Base-by-base conservation (phyloP, 2,113 vertebrate species). In the Naja naja region DNA sequence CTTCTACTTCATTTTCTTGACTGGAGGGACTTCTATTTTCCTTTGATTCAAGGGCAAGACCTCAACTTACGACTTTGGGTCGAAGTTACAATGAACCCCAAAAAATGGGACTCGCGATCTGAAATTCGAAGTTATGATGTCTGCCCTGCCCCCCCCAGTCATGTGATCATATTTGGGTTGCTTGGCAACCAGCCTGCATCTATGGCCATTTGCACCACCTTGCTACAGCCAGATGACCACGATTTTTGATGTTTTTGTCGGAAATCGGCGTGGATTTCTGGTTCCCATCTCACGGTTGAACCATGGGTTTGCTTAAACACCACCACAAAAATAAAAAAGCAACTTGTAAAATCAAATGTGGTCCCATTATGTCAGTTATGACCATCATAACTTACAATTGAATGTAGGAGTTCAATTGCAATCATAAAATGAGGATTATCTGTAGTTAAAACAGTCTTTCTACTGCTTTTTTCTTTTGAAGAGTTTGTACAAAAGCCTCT, bases 381-480 rank as follows among this genome's bases (percentile, higher is more conserved):
- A n/a, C 27, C 30, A 12, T 64, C 58, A 14, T 14, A 64, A n/a
- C 30, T 64, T 64, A 5, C 27, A n/a, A n/a, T 4, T 0, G 1
- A 30, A 30, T 64, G 30, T 64, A 64, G 4, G 60, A 64, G 60
- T 64, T 64, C 3, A 14, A 64, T 64, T 64, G 5, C 1, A 11
- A 11, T 14, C 60, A 2, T 64, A 64, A 64, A 64, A n/a, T 4
- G 12, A 64, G 60, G 27, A 64, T 3, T 64, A n/a, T 11, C 27
- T 20, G n/a, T 34, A 34, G n/a, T 74, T 74, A 12, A 74, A 6
- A 34, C 34, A 34, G n/a, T 7, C 69, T 3, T 39, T 20, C 39
- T n/a, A 12, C 1, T 10, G 0, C 7, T 5, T 20, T 2, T 43
- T 27, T n/a, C 9, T 30, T 56, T 23, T 12, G 3, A 39, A 47